Conservation (phyloP, 2,113 vertebrate genomes). For the Platysteira castanea region DNA sequence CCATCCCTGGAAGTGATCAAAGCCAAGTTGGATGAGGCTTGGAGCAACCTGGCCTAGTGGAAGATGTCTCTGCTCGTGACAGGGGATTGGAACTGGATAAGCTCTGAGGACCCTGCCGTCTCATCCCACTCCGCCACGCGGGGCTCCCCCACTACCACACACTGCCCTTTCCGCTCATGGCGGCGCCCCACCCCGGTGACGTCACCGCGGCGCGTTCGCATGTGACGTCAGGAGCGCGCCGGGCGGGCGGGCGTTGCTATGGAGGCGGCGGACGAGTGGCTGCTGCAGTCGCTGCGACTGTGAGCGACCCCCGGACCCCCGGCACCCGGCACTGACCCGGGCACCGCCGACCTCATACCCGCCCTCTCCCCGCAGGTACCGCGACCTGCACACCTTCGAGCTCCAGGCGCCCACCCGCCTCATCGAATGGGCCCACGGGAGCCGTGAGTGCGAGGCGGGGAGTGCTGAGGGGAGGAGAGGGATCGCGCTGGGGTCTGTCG, state of each 20-base stretch:
- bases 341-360: neutral
- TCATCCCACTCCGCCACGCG: fast-evolving
- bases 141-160: fast-evolving
- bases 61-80: neutral
- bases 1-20: neutral
- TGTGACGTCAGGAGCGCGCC: neutral
- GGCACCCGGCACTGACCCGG: neutral
- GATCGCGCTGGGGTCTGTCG: neutral
- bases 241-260: neutral
- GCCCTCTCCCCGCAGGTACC: constrained; percentile 54
- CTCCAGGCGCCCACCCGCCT: constrained; percentile 66
- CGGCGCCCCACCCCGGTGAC: fast-evolving
- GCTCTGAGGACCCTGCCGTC: fast-evolving
- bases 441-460: constrained; percentile 30
- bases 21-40: neutral
- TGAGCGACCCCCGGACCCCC: neutral
- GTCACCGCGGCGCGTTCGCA: fast-evolving
- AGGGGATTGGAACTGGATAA: neutral
- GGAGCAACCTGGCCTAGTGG: fast-evolving
- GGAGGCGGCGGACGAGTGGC: constrained; percentile 10
- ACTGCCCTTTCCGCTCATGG: fast-evolving
- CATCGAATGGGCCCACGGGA: constrained; percentile 65
- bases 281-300: neutral
- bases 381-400: constrained; percentile 68
- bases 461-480: neutral